Evolutionary conservation across 2,113 vertebrate genomes (phyloP).

Genomic region (Halichoeres trimaculatus): DNA sequence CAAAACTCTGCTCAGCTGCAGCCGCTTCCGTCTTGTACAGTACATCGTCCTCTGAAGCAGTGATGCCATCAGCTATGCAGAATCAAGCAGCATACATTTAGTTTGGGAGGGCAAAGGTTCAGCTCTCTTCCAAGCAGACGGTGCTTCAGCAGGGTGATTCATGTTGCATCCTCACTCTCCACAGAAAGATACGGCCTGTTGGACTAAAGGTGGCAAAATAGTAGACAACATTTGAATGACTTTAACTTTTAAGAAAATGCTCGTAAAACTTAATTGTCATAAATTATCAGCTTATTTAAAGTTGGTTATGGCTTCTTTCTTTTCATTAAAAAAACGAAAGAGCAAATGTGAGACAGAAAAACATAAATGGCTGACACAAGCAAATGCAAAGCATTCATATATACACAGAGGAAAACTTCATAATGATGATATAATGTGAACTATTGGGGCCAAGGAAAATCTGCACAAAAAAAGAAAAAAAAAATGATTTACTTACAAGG

Average conservation of each 20-base stretch:
- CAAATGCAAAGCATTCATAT: background rate
- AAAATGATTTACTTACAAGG: background rate
- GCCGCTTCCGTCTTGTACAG: slow-evolving; percentile 83
- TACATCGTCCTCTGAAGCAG: slow-evolving; percentile 78
- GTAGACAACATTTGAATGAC: background rate
- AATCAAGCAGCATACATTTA: slow-evolving; percentile 59
- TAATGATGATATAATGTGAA: slow-evolving; percentile 33
- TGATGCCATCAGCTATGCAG: slow-evolving; percentile 46
- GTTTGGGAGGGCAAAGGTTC: slow-evolving; percentile 39
- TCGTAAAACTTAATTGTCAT: background rate
- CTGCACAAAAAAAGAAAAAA: background rate
- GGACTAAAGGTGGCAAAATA: background rate
- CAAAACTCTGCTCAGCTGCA: slow-evolving; percentile 85
- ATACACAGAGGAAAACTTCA: background rate
- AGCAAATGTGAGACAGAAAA: too few relatives aligned
- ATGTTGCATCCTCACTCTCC: slow-evolving; percentile 73
- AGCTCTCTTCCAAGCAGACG: slow-evolving; percentile 57
- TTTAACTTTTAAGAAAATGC: background rate
- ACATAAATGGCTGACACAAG: background rate
- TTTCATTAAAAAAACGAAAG: background rate
- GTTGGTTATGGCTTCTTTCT: background rate
- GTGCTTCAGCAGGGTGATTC: slow-evolving; percentile 46
- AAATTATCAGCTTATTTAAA: background rate
- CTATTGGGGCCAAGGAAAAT: background rate
- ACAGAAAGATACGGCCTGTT: slow-evolving; percentile 35